Conservation (phyloP, 2,113 vertebrate species). For the Clinocottus analis region DNA sequence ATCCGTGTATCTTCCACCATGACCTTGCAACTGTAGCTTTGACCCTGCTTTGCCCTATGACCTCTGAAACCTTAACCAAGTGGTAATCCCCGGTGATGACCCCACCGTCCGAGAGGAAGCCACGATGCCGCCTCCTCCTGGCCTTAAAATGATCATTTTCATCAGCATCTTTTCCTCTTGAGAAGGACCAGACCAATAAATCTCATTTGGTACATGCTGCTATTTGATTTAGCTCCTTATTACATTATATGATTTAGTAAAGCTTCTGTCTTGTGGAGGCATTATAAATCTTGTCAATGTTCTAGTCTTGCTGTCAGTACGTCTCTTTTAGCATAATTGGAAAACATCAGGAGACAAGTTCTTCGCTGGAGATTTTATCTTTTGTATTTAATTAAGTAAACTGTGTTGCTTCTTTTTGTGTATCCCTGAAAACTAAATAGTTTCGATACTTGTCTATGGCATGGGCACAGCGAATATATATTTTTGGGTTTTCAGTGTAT, state of each 20-base stretch:
- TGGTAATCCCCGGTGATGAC: slow-evolving; percentile 48
- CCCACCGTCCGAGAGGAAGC: slow-evolving; percentile 48
- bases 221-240: slow-evolving; percentile 81
- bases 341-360: slow-evolving; percentile 42
- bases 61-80: slow-evolving; percentile 70
- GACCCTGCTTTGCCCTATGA: slow-evolving; percentile 64
- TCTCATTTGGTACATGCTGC: slow-evolving; percentile 75
- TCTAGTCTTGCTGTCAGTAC: slow-evolving; percentile 62
- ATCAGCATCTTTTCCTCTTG: slow-evolving; percentile 71
- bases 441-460: background rate
- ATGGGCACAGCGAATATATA: background rate
- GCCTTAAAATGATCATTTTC: slow-evolving; percentile 69
- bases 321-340: slow-evolving; percentile 69
- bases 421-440: background rate
- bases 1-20: slow-evolving; percentile 71
- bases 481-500: slow-evolving; percentile 5
- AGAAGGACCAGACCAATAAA: slow-evolving; percentile 73
- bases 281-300: slow-evolving; percentile 71
- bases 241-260: slow-evolving; percentile 76
- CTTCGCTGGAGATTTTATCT: slow-evolving; percentile 42
- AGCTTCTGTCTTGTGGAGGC: slow-evolving; percentile 70
- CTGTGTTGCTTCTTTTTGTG: background rate
- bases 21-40: slow-evolving; percentile 76
- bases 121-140: slow-evolving; percentile 30
- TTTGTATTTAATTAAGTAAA: slow-evolving; percentile 27